Conservation (phyloP, 2,888 invertebrate genomes). For the Oligia latruncula region DNA sequence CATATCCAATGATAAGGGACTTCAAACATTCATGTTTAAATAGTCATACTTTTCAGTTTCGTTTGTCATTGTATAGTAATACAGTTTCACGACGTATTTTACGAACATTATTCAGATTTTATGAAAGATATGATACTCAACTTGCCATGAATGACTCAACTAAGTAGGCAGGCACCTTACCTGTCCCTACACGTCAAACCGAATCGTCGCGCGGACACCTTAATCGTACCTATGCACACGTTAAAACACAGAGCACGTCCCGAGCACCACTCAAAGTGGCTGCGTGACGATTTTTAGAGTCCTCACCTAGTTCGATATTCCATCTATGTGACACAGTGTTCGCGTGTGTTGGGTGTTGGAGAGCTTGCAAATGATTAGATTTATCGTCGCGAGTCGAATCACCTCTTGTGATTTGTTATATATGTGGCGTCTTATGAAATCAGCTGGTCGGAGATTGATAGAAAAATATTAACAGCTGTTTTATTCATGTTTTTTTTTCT, state of each 20-base stretch:
- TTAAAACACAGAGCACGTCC: slow-evolving; percentile 70
- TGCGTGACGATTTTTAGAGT: slow-evolving; percentile 75
- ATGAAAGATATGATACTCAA: background rate
- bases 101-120: slow-evolving; percentile 7
- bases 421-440: slow-evolving; percentile 45
- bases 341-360: slow-evolving; percentile 19
- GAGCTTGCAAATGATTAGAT: slow-evolving; percentile 36
- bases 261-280: slow-evolving; percentile 67
- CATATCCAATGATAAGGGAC: background rate
- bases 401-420: slow-evolving; percentile 41
- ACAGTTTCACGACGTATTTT: background rate
- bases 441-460: slow-evolving; percentile 35
- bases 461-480: slow-evolving; percentile 21
- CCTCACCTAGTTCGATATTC: slow-evolving; percentile 62
- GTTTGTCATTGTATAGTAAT: background rate
- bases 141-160: slow-evolving; percentile 14
- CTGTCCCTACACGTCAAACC: slow-evolving; percentile 30
- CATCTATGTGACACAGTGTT: slow-evolving; percentile 63
- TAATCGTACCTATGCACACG: slow-evolving; percentile 38
- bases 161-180: background rate
- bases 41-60: background rate
- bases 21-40: background rate
- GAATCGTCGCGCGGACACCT: slow-evolving; percentile 45
- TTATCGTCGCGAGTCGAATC: slow-evolving; percentile 32
- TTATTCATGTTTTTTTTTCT: slow-evolving; percentile 16